A percentile compares a stretch with the other conserved stretches of the same genome.
These are phyloP conservation scores for Genyomyrus donnyi DNA, from an alignment of 2,113 vertebrate genomes.

Conservation along the genomic window DNA sequence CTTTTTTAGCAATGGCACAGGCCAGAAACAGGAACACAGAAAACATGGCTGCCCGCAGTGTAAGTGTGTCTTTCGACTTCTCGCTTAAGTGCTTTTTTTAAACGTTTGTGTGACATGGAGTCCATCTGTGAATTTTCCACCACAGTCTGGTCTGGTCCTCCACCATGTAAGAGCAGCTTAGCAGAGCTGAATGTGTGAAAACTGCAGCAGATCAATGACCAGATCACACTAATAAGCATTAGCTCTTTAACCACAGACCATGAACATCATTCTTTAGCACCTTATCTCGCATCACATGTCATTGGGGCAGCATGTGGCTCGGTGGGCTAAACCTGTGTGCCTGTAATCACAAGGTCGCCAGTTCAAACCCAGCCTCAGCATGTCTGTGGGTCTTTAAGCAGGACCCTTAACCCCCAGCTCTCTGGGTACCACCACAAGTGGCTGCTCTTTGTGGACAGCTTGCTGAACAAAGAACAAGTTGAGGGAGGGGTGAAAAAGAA, in stretches of 20 bases:
- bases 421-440: no score
- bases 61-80: background rate
- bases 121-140: background rate
- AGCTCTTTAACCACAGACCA: background rate
- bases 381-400: no score
- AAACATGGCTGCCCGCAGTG: background rate
- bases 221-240: background rate
- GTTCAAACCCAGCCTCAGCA: no score
- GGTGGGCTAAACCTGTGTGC: no score
- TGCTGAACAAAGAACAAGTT: no score
- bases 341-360: no score
- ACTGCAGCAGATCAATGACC: background rate
- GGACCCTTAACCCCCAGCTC: no score
- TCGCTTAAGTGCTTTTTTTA: background rate
- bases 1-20: background rate
- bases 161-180: background rate
- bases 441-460: no score
- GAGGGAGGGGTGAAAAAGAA: no score
- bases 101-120: background rate
- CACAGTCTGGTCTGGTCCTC: background rate
- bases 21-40: background rate
- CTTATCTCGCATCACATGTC: background rate
- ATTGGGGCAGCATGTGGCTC: no score
- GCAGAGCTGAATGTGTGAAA: background rate
- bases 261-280: background rate